Conservation (phyloP, 2,113 vertebrate species). For the Kryptolebias marmoratus region DNA sequence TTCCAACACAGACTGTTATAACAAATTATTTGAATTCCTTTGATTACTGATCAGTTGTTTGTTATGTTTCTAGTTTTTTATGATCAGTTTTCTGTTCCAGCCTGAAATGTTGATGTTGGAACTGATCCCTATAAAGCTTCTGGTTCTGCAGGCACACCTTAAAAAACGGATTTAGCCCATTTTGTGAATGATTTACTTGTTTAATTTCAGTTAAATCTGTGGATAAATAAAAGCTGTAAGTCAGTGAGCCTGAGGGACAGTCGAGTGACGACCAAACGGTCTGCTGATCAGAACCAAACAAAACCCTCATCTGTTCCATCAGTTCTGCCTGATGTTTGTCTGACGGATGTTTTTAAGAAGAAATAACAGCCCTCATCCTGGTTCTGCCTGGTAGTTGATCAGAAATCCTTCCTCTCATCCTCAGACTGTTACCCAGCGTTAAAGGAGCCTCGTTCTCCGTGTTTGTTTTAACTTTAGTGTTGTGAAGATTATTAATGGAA, state of each 20-base stretch:
- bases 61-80: too few species aligned
- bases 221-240: not conserved
- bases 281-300: constrained; percentile 61
- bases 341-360: not conserved
- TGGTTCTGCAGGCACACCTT: not conserved
- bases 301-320: constrained; percentile 40
- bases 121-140: not conserved
- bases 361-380: not conserved
- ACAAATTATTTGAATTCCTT: too few species aligned
- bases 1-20: too few species aligned
- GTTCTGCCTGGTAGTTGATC: constrained; percentile 9
- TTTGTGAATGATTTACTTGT: not conserved
- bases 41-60: too few species aligned
- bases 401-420: constrained; percentile 13
- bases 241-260: constrained; percentile 43
- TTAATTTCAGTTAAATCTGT: not conserved
- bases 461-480: not conserved
- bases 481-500: constrained; percentile 48
- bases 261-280: constrained; percentile 26
- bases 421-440: not conserved
- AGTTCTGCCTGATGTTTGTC: constrained; percentile 26
- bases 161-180: not conserved
- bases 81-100: not conserved
- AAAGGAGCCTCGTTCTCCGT: not conserved
- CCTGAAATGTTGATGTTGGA: not conserved